Evolutionary conservation across 2,888 invertebrate genomes (phyloP).

Genomic region (Theretra japonica): DNA sequence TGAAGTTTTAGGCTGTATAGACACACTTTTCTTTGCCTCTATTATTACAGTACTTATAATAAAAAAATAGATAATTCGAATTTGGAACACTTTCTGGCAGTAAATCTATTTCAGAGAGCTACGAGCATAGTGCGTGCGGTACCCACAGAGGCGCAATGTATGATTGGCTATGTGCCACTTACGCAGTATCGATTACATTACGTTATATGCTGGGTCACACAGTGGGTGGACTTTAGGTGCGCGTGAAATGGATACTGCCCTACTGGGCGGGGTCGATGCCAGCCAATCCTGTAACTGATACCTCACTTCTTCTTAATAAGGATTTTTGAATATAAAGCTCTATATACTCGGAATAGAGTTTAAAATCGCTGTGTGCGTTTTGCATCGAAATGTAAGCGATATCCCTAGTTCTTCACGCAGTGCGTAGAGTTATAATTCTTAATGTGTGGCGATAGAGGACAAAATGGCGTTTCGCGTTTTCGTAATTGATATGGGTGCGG

Average conservation of each 20-base stretch:
- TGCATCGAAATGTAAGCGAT: constrained; percentile 70
- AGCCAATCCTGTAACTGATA: constrained; percentile 84
- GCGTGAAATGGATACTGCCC: constrained; percentile 76
- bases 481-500: constrained; percentile 74
- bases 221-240: constrained; percentile 77
- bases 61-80: not conserved
- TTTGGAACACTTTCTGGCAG: constrained; percentile 2
- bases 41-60: too few species aligned
- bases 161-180: constrained; percentile 55
- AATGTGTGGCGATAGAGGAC: constrained; percentile 38
- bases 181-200: constrained; percentile 55
- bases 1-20: not conserved
- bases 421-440: constrained; percentile 47
- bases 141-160: constrained; percentile 35
- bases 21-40: not conserved
- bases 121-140: constrained; percentile 29
- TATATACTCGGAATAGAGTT: constrained; percentile 35
- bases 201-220: constrained; percentile 51
- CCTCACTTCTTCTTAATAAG: constrained; percentile 71
- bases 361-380: constrained; percentile 40
- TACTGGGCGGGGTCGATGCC: constrained; percentile 75
- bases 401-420: constrained; percentile 70
- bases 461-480: constrained; percentile 40
- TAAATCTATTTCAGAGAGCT: constrained; percentile 9
- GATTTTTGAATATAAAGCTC: constrained; percentile 46